Conservation (phyloP, 2,888 invertebrate species). For the Troilus luridus region DNA sequence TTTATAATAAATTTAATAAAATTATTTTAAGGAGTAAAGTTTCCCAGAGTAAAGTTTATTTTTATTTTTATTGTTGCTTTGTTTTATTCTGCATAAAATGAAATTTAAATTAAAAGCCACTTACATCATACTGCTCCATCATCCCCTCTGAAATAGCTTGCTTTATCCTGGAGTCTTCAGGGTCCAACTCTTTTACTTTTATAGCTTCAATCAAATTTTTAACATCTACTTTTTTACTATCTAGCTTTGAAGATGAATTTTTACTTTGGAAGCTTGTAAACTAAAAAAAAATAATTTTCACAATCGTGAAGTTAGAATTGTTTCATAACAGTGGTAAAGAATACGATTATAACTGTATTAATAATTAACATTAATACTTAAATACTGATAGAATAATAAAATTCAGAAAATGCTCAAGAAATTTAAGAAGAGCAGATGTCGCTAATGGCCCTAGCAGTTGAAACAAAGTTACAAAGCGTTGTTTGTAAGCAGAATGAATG, state of each 20-base stretch:
- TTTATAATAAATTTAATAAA: too few species aligned
- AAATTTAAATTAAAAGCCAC: constrained; percentile 41
- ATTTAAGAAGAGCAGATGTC: too few species aligned
- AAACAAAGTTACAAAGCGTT: too few species aligned
- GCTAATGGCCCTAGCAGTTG: too few species aligned
- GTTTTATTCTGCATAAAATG: background rate
- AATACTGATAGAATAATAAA: too few species aligned
- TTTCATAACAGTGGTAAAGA: background rate
- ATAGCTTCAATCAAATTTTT: constrained; percentile 64
- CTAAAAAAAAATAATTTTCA: background rate
- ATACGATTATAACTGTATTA: background rate
- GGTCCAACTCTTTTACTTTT: constrained; percentile 69
- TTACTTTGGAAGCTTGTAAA: background rate
- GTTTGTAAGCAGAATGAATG: too few species aligned
- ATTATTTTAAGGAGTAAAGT: too few species aligned
- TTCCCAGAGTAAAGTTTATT: too few species aligned
- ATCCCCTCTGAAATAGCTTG: constrained; percentile 74
- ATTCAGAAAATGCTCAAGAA: too few species aligned
- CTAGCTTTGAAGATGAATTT: constrained; percentile 7
- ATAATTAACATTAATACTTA: background rate
- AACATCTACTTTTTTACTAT: constrained; percentile 5
- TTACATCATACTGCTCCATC: constrained; percentile 78
- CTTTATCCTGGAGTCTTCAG: constrained; percentile 71
- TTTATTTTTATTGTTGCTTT: too few species aligned
- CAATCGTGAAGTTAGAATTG: background rate